Percentiles rank a stretch among this genome's conserved stretches.
phyloP scores from a whole-genome alignment of 2,888 invertebrate genomes.

The Amaurobius ferox region DNA sequence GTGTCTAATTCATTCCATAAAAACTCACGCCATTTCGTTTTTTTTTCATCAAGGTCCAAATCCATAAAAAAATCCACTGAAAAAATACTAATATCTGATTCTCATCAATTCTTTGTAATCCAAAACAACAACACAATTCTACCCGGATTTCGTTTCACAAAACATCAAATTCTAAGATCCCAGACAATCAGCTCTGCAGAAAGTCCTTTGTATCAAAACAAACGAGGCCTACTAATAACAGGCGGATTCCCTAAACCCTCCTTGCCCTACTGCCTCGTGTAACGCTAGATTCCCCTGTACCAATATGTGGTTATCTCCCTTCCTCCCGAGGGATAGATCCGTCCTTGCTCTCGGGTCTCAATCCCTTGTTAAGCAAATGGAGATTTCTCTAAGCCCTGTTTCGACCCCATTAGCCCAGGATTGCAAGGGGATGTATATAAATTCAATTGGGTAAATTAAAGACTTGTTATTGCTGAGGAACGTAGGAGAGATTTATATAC shows the following conservation, averaged over 20 bases:
- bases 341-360: slow-evolving; percentile 59
- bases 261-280: slow-evolving; percentile 35
- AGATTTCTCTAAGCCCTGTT: slow-evolving; percentile 69
- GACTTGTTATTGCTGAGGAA: background rate
- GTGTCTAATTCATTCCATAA: no score
- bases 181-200: background rate
- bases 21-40: no score
- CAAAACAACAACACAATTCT: background rate
- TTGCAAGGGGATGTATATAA: slow-evolving; percentile 23
- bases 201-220: background rate
- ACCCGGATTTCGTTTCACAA: background rate
- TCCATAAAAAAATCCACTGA: no score
- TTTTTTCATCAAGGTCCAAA: no score
- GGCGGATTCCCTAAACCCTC: background rate
- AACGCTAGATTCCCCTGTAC: slow-evolving; percentile 8
- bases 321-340: slow-evolving; percentile 30
- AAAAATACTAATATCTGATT: no score
- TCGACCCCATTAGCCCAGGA: slow-evolving; percentile 61
- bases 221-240: slow-evolving; percentile 23
- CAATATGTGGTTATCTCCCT: slow-evolving; percentile 15
- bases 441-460: background rate
- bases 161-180: background rate
- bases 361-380: slow-evolving; percentile 70
- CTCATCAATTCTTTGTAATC: background rate
- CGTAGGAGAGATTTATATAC: no score